These are phyloP conservation scores for Chironomus striatipennis DNA, from an alignment of 1,140 invertebrate species.

Conservation along the genomic window DNA sequence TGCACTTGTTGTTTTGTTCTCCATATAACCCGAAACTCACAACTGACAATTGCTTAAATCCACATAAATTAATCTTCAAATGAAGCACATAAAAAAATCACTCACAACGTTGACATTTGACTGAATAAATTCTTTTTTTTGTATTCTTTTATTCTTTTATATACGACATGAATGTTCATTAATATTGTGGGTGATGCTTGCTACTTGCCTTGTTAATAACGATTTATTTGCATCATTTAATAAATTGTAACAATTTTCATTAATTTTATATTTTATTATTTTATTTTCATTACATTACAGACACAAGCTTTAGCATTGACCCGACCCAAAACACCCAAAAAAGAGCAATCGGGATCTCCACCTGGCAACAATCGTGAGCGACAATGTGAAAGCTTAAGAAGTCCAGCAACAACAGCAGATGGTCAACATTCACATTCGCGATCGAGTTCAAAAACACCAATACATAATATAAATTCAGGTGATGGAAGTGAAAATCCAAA, in stretches of 20 bases:
- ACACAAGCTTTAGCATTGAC: slow-evolving; percentile 39
- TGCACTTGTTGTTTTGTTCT: neutral
- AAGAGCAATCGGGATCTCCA: slow-evolving; percentile 37
- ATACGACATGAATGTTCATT: neutral
- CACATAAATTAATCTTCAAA: neutral
- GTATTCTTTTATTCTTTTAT: slow-evolving; percentile 5
- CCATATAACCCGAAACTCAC: no score
- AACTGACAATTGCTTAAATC: neutral
- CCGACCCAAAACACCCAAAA: slow-evolving; percentile 36
- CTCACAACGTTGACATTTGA: slow-evolving; percentile 2
- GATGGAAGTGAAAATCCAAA: neutral
- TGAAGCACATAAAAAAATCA: neutral
- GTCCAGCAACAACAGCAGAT: neutral
- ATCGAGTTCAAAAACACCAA: slow-evolving; percentile 3
- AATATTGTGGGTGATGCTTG: neutral
- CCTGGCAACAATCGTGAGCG: slow-evolving; percentile 18
- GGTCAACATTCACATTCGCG: slow-evolving; percentile 5
- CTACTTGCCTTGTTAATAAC: neutral
- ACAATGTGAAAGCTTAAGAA: neutral
- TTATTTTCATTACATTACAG: slow-evolving; percentile 27
- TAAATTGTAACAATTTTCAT: neutral
- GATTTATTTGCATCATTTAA: slow-evolving; percentile 9
- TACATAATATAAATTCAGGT: neutral
- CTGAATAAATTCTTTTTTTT: neutral
- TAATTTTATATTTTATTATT: no score